Evolutionary conservation across 2,888 invertebrate genomes (phyloP).

Genomic region (Cylindroiulus punctatus): DNA sequence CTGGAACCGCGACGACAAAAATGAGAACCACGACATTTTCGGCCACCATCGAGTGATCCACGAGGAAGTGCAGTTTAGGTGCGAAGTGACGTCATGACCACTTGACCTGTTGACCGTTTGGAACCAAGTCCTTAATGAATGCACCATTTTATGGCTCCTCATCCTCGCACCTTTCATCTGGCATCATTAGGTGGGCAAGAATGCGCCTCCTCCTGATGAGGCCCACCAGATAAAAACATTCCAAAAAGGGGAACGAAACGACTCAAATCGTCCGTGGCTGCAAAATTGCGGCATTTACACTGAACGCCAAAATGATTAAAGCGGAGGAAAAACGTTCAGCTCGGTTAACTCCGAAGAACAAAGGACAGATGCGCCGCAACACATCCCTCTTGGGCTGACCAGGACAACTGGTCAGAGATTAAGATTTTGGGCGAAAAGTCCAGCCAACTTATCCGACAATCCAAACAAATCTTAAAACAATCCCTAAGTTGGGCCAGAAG

Average conservation of each 20-base stretch:
- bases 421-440: too few relatives aligned
- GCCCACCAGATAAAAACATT: background rate
- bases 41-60: too few relatives aligned
- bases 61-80: background rate
- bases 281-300: background rate
- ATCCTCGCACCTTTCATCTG: background rate
- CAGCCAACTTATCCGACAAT: too few relatives aligned
- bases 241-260: background rate
- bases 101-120: background rate
- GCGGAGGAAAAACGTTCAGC: constrained; percentile 17
- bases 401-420: background rate
- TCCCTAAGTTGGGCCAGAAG: too few relatives aligned
- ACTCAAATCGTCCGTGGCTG: background rate
- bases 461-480: too few relatives aligned
- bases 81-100: background rate
- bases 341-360: background rate
- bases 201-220: background rate
- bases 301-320: background rate
- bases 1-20: too few relatives aligned
- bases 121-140: background rate
- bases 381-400: background rate
- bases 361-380: background rate
- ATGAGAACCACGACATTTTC: too few relatives aligned
- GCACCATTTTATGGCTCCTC: background rate
- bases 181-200: background rate